Base-by-base conservation (phyloP, 1,140 invertebrate species). In the Drosophila virilis region DNA sequence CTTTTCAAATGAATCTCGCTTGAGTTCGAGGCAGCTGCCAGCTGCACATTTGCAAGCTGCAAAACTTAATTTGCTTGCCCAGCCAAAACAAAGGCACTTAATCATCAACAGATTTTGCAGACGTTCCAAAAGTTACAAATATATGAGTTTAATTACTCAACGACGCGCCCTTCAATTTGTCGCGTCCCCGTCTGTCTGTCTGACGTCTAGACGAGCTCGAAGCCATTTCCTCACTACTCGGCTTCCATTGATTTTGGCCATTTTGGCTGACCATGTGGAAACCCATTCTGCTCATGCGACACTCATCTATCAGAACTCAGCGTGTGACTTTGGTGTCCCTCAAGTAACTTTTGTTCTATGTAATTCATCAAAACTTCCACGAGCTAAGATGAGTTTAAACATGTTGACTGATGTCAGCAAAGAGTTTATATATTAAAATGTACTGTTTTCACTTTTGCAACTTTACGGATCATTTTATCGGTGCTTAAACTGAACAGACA, bases 121-220 rank as follows among this genome's bases (percentile, higher is more conserved):
- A 42, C 9, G 8, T 32, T n/a, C 1, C 12, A 13, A 52, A 50
- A 32, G n/a, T 50, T 0, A n/a, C 12, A 28, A 32, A 12, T 12
- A 12, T 28, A 37, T 68, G 50, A 58, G 46, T 69, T 74, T 69
- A 68, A 76, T 77, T 68, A 59, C 38, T 38, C 48, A 66, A 60
- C 70, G 48, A 28, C 46, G 46, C 59, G 32, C 43, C 58, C 58
- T 55, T 45, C 58, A 58, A 54, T 55, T 40, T 42, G 46, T 75
- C 72, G 45, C 67, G 51, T 33, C 73, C 22, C 22, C 22, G 22
- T 15, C 8, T 8, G 42, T 33, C 17, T 40, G 32, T 55, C 50
- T 50, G 43, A 40, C 22, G 68, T 75, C 73, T 75, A 75, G 73
- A 71, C 73, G 17, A 74, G 50, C 2, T 35, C 50, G 22, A 45